These are phyloP conservation scores for Leucophora obtusa DNA, from an alignment of 2,888 invertebrate genomes.

Conservation along the genomic window DNA sequence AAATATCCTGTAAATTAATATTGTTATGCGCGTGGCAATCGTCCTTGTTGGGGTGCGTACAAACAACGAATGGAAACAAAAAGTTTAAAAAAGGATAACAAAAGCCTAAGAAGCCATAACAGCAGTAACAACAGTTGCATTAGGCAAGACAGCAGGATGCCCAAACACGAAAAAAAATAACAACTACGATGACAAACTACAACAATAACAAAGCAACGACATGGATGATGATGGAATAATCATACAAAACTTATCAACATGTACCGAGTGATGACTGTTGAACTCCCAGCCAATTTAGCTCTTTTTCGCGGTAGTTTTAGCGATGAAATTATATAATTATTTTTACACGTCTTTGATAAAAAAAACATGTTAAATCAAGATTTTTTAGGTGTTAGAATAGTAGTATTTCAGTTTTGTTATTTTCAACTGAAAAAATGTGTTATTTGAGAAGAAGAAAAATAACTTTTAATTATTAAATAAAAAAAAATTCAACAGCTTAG, in stretches of 20 bases:
- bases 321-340: too few relatives aligned
- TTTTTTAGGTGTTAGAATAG: too few relatives aligned
- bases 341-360: too few relatives aligned
- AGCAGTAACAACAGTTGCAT: conserved; percentile 19
- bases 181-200: background rate
- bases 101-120: conserved; percentile 26
- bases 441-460: too few relatives aligned
- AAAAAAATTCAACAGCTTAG: too few relatives aligned
- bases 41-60: conserved; percentile 70
- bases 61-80: conserved; percentile 59
- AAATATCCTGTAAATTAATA: conserved; percentile 62
- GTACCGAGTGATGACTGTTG: background rate
- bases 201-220: conserved; percentile 24
- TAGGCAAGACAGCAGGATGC: conserved; percentile 48
- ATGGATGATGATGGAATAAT: conserved; percentile 22
- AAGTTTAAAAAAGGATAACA: conserved; percentile 64
- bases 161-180: conserved; percentile 21
- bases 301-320: background rate
- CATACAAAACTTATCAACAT: conserved; percentile 14
- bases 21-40: conserved; percentile 71
- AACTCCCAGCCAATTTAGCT: background rate
- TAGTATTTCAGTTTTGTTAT: too few relatives aligned
- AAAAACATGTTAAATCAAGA: too few relatives aligned
- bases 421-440: too few relatives aligned
- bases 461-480: too few relatives aligned